Evolutionary conservation across 2,888 invertebrate genomes (phyloP), one percentile per base, ranked within the genome.

Genomic region (Lithophane leautieri): DNA sequence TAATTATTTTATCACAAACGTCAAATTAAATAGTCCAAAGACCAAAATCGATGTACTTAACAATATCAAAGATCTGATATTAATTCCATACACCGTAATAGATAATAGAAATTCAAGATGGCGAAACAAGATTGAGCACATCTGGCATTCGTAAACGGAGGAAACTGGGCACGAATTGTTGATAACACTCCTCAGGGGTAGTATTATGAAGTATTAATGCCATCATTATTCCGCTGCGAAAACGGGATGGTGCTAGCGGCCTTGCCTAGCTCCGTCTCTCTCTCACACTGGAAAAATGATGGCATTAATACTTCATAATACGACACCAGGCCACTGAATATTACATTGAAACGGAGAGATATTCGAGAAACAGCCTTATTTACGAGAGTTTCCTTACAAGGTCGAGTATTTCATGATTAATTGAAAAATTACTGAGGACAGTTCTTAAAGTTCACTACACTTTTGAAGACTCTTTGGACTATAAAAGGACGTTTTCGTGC

Each of bases 331-430:
- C 76, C 69, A 60, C 63, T 81, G 83, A 85, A 85, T 86, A 82
- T 86, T 86, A 83, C 76, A 86, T 86, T 76, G 58, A 60, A 81
- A 75, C 67, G n/a, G n/a, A 76, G 86, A 84, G 83, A 78, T 86
- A 82, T 82, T 86, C 76, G 78, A 79, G 66, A 66, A 81, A 76
- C 72, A 34, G 67, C 76, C 66, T 63, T 81, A 86, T 84, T 84
- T 82, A 78, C 42, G 79, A 76, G 82, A 73, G 61, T 69, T 72
- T 72, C 77, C 61, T 54, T 52, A 70, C 83, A 86, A 83, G 84
- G 79, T 63, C 81, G 66, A 78, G 63, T 50, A 71, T 78, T 75
- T 72, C 70, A 71, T 74, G 71, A 82, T 78, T 79, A 71, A 67
- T 79, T 67, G 69, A 79, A 63, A 74, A 78, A 84, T 82, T 77